Evolutionary conservation across 2,888 invertebrate species (phyloP).

Genomic region (Holacanthella duospinosa): DNA sequence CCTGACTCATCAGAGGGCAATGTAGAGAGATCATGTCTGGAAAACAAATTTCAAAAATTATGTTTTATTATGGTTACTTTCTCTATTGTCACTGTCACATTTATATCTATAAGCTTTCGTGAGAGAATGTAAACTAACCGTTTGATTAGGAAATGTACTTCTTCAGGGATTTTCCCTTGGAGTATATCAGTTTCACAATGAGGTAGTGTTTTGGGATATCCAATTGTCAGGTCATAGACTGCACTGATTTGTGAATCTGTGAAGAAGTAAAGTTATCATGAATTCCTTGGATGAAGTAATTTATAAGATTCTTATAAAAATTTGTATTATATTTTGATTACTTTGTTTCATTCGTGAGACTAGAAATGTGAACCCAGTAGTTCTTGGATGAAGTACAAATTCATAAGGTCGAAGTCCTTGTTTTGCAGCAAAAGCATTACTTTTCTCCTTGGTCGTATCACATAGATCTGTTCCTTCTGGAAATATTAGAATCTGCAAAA

Average conservation of each 20-base stretch:
- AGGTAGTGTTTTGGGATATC: conserved; percentile 63
- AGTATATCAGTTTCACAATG: conserved; percentile 61
- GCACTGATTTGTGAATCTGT: conserved; percentile 54
- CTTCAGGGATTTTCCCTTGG: conserved; percentile 57
- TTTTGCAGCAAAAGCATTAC: conserved; percentile 57
- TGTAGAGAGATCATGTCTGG: conserved; percentile 51
- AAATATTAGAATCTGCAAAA: conserved; percentile 57
- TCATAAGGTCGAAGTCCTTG: conserved; percentile 51
- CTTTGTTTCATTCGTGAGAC: conserved; percentile 46
- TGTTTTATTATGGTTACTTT: neutral
- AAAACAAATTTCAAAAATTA: conserved; percentile 24
- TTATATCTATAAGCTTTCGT: neutral
- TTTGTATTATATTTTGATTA: conserved; percentile 37
- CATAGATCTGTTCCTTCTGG: conserved; percentile 84
- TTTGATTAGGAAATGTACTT: conserved; percentile 65
- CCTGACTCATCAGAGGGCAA: conserved; percentile 51
- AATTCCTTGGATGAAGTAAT: neutral
- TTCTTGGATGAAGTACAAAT: conserved; percentile 74
- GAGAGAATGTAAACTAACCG: conserved; percentile 44
- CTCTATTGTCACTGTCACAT: neutral
- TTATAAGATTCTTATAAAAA: neutral
- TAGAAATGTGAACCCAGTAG: conserved; percentile 57
- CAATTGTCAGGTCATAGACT: conserved; percentile 78
- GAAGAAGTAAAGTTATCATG: conserved; percentile 12
- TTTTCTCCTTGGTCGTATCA: conserved; percentile 54